Evolutionary conservation across 2,888 invertebrate genomes (phyloP).

Genomic region (Volucella zonaria): DNA sequence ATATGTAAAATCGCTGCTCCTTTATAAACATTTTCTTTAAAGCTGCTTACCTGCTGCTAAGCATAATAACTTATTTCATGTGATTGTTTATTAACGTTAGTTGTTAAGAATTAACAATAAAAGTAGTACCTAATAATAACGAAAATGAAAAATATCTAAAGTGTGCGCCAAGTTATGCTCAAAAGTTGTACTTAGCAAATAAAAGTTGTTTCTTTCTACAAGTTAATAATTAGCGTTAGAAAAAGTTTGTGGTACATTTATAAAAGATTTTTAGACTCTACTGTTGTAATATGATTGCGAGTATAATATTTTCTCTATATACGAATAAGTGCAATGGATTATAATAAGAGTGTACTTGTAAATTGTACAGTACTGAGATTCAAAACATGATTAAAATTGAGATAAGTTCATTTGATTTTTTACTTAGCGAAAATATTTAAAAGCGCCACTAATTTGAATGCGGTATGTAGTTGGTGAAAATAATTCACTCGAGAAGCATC

Average conservation of each 20-base stretch:
- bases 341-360: constrained; percentile 6
- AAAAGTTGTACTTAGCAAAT: too few species aligned
- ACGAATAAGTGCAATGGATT: constrained; percentile 13
- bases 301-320: constrained; percentile 1
- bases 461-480: not conserved
- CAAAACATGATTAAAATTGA: constrained; percentile 4
- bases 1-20: constrained; percentile 4
- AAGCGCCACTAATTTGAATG: too few species aligned
- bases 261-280: constrained; percentile 51
- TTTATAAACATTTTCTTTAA: constrained; percentile 8
- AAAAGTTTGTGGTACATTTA: constrained; percentile 54
- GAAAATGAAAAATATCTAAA: constrained; percentile 26
- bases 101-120: constrained; percentile 15
- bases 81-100: constrained; percentile 37
- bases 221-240: constrained; percentile 43
- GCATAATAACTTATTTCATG: constrained; percentile 23
- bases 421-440: too few species aligned
- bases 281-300: constrained; percentile 43
- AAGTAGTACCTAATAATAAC: constrained; percentile 11
- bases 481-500: not conserved
- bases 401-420: not conserved
- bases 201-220: too few species aligned
- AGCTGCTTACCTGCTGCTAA: not conserved
- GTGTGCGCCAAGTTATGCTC: not conserved
- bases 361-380: not conserved